Conservation (phyloP, 2,888 invertebrate species). For the Drosophila mimetica region DNA sequence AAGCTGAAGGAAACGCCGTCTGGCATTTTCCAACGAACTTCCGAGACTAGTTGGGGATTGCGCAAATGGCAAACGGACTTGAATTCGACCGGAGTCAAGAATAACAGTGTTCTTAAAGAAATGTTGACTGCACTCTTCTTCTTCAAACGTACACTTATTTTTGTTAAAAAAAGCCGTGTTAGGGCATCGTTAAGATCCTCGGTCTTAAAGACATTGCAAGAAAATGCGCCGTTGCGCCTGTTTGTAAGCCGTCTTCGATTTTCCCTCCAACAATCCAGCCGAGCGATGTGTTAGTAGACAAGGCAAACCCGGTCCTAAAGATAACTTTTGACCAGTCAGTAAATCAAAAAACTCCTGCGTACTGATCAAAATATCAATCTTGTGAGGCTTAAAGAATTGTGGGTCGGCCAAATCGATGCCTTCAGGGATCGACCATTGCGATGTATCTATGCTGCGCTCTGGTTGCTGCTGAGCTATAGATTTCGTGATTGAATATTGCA, state of each 20-base stretch:
- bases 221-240: not conserved
- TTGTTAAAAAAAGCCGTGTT: not conserved
- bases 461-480: constrained; percentile 2
- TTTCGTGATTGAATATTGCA: not conserved
- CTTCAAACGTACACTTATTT: not conserved
- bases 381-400: not conserved
- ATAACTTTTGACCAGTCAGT: not conserved
- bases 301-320: not conserved
- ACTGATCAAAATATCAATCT: not conserved
- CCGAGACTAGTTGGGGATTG: constrained; percentile 4
- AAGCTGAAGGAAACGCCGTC: not conserved
- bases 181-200: not conserved
- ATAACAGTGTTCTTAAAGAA: constrained; percentile 2
- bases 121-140: not conserved
- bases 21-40: constrained; percentile 3
- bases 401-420: not conserved
- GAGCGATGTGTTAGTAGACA: constrained; percentile 2
- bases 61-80: not conserved
- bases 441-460: constrained; percentile 2
- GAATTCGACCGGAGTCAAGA: constrained; percentile 6
- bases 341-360: not conserved
- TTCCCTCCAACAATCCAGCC: constrained; percentile 1
- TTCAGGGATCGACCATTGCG: not conserved
- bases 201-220: not conserved
- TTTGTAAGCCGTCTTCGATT: not conserved